Conservation (phyloP, 92 coral and sea anemone species). For the Phenganax subtilis region DNA sequence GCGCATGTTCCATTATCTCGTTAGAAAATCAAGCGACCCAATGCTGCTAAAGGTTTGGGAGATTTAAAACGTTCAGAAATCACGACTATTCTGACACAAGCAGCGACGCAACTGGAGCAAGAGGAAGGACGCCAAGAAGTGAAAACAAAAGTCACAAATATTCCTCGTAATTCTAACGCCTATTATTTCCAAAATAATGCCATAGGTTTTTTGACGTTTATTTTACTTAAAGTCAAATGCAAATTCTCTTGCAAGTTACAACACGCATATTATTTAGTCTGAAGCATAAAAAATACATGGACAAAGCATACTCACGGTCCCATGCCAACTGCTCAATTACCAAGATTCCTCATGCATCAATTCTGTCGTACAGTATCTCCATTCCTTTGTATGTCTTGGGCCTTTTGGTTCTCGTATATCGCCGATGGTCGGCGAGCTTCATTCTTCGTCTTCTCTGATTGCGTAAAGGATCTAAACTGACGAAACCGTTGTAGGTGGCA, state of each 20-base stretch:
- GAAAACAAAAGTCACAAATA: conserved; percentile 70
- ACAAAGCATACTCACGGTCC: no score
- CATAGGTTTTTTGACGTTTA: background rate
- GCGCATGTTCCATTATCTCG: background rate
- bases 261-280: no score
- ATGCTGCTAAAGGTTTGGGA: conserved; percentile 61
- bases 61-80: conserved; percentile 83
- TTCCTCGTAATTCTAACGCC: conserved; percentile 61
- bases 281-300: no score
- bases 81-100: conserved; percentile 67
- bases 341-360: no score
- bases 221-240: background rate
- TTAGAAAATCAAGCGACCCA: conserved; percentile 74
- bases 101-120: conserved; percentile 65
- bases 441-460: background rate
- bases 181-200: background rate
- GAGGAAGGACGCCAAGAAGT: conserved; percentile 82
- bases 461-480: background rate
- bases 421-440: no score
- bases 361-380: no score
- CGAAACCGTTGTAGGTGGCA: background rate
- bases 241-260: background rate
- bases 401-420: no score
- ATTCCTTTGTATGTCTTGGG: no score
- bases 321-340: no score